Percentiles rank a stretch among this genome's conserved stretches.
These are phyloP conservation scores for Oncopodura yosiiana DNA, from an alignment of 1,140 invertebrate species.

Conservation along the genomic window DNA sequence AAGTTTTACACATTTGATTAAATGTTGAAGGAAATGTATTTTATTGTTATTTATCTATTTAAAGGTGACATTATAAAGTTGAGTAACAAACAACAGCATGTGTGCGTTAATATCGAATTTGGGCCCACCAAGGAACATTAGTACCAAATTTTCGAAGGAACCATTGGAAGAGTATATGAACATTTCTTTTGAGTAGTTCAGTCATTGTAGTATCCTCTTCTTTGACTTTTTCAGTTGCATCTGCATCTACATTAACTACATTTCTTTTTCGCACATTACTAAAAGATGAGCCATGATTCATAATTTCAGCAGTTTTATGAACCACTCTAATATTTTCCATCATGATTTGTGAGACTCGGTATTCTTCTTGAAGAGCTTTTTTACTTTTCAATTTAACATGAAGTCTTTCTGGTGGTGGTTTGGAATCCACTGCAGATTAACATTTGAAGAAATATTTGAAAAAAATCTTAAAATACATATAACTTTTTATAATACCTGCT, in stretches of 20 bases:
- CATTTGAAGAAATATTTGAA: too few species aligned
- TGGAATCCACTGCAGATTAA: slow-evolving; percentile 30
- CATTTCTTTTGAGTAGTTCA: slow-evolving; percentile 16
- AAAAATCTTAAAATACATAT: too few species aligned
- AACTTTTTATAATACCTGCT: too few species aligned
- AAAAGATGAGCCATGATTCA: too few species aligned
- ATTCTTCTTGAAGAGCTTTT: slow-evolving; percentile 28
- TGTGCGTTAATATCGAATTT: slow-evolving; percentile 26
- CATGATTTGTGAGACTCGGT: slow-evolving; percentile 19
- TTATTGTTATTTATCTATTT: too few species aligned
- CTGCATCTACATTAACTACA: too few species aligned
- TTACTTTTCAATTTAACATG: slow-evolving; percentile 31
- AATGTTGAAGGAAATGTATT: too few species aligned
- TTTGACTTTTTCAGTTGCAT: not conserved
- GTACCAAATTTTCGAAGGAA: slow-evolving; percentile 30
- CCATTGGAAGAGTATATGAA: slow-evolving; percentile 25
- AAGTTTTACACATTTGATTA: too few species aligned
- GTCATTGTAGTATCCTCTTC: slow-evolving; percentile 8
- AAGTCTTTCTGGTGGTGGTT: slow-evolving; percentile 18
- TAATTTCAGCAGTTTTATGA: slow-evolving; percentile 30
- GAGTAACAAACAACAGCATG: too few species aligned
- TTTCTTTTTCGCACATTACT: too few species aligned
- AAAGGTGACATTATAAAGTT: too few species aligned
- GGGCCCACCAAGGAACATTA: slow-evolving; percentile 32
- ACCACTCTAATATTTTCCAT: slow-evolving; percentile 29